Percentiles rank a stretch among this genome's conserved stretches.
These are phyloP conservation scores for Meiosimyza decipiens DNA, from an alignment of 2,888 invertebrate genomes.

Conservation along the genomic window DNA sequence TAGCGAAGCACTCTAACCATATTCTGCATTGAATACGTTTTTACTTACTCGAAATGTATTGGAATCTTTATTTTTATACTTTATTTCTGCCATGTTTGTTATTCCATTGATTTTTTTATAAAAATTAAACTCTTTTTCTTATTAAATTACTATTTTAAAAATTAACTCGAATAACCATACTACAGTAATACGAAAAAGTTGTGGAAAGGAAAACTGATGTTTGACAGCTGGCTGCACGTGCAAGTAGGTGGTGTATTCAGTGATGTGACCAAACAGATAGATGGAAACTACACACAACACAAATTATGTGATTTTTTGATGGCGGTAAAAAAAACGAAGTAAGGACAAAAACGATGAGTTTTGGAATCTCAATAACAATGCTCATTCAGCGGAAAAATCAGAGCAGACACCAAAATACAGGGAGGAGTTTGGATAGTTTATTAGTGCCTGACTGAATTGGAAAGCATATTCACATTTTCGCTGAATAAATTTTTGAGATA, in stretches of 20 bases:
- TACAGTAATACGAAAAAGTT: slow-evolving; percentile 23
- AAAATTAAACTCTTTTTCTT: slow-evolving; percentile 6
- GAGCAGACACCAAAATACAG: no score
- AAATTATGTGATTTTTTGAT: no score
- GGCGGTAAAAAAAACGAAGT: no score
- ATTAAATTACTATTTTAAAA: slow-evolving; percentile 19
- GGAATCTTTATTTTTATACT: slow-evolving; percentile 75
- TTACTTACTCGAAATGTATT: slow-evolving; percentile 81
- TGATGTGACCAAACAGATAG: neutral
- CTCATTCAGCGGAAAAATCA: no score
- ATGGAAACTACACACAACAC: no score
- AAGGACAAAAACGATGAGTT: no score
- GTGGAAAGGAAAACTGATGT: slow-evolving; percentile 13
- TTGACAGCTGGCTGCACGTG: slow-evolving; percentile 30
- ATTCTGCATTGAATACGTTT: neutral
- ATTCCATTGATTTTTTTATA: slow-evolving; percentile 30
- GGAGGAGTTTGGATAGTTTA: no score
- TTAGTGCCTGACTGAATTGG: no score
- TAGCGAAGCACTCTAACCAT: neutral
- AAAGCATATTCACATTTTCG: no score
- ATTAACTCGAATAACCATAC: slow-evolving; percentile 38
- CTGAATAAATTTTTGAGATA: no score
- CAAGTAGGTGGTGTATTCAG: slow-evolving; percentile 6
- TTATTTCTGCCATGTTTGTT: slow-evolving; percentile 40
- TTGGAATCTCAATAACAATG: no score